These are phyloP conservation scores for Hestina assimilis DNA, from an alignment of 1,140 invertebrate species.

Conservation along the genomic window DNA sequence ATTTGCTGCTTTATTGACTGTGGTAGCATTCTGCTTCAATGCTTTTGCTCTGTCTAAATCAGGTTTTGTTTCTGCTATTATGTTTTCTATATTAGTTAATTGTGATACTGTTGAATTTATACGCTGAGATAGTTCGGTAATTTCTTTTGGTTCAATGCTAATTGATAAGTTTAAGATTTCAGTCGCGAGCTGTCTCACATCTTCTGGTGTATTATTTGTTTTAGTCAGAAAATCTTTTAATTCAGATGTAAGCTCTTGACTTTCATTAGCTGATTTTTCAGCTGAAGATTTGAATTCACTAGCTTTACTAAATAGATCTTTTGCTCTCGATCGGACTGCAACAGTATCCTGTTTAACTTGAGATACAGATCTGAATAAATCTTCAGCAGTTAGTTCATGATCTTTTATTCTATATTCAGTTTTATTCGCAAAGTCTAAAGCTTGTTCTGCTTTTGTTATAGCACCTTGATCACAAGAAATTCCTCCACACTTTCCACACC, in stretches of 20 bases:
- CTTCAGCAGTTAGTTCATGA: constrained; percentile 88
- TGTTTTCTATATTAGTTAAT: constrained; percentile 93
- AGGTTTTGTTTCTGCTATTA: constrained; percentile 89
- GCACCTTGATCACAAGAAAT: constrained; percentile 94
- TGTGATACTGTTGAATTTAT: constrained; percentile 92
- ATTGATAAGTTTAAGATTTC: constrained; percentile 83
- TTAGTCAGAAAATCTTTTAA: constrained; percentile 88
- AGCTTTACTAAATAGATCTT: constrained; percentile 73
- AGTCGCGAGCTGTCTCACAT: constrained; percentile 88
- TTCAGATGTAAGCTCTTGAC: constrained; percentile 80
- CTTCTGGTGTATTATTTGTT: constrained; percentile 87
- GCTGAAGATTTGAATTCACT: constrained; percentile 73
- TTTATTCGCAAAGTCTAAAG: constrained; percentile 90
- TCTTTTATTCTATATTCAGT: constrained; percentile 88
- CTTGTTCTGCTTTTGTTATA: constrained; percentile 90
- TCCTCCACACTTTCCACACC: constrained; percentile 94
- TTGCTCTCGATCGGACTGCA: constrained; percentile 74
- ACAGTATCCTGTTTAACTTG: constrained; percentile 79
- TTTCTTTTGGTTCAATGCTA: constrained; percentile 88
- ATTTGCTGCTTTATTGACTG: constrained; percentile 84
- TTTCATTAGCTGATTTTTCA: constrained; percentile 76
- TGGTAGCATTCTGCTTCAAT: constrained; percentile 87
- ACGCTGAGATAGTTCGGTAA: constrained; percentile 87
- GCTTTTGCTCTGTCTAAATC: constrained; percentile 86
- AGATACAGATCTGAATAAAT: constrained; percentile 77